phyloP scores from a whole-genome alignment of 2,888 invertebrate genomes.

The Anarsia innoxiella region DNA sequence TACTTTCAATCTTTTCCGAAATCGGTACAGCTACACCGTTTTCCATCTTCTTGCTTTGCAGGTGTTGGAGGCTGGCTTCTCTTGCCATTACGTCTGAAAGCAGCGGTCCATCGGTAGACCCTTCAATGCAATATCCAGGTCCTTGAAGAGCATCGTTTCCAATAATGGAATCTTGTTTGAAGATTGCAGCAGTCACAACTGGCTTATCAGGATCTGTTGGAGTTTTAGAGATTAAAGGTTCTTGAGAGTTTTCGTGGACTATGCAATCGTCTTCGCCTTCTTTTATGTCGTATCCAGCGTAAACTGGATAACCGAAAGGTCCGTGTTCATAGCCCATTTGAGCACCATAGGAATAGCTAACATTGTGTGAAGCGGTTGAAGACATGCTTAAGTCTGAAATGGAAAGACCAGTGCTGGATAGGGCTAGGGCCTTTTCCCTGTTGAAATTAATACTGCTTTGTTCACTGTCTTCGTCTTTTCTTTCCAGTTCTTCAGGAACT shows the following conservation, averaged over 20 bases:
- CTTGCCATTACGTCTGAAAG: slow-evolving; percentile 68
- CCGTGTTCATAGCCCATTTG: slow-evolving; percentile 86
- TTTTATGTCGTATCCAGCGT: slow-evolving; percentile 73
- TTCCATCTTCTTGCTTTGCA: slow-evolving; percentile 55
- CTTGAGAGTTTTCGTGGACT: slow-evolving; percentile 60
- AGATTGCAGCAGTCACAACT: slow-evolving; percentile 81
- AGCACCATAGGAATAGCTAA: slow-evolving; percentile 86
- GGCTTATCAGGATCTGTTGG: slow-evolving; percentile 76
- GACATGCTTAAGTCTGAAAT: slow-evolving; percentile 87
- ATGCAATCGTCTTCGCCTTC: slow-evolving; percentile 51
- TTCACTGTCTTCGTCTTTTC: slow-evolving; percentile 54
- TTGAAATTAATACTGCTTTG: slow-evolving; percentile 42
- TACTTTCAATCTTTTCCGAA: slow-evolving; percentile 49
- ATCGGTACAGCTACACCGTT: slow-evolving; percentile 55
- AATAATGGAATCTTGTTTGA: slow-evolving; percentile 77
- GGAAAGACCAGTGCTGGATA: slow-evolving; percentile 84
- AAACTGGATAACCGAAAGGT: slow-evolving; percentile 80
- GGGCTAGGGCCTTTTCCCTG: slow-evolving; percentile 63
- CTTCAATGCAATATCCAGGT: slow-evolving; percentile 66
- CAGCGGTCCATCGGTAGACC: slow-evolving; percentile 67
- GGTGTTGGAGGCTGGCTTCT: slow-evolving; percentile 58
- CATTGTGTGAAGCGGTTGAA: slow-evolving; percentile 81
- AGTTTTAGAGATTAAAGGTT: slow-evolving; percentile 64
- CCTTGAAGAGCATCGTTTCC: slow-evolving; percentile 59
- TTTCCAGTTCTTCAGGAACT: slow-evolving; percentile 56